A percentile compares a stretch with the other conserved stretches of the same genome.
These are phyloP conservation scores for Diaperis boleti DNA, from an alignment of 2,888 invertebrate species.

Conservation along the genomic window DNA sequence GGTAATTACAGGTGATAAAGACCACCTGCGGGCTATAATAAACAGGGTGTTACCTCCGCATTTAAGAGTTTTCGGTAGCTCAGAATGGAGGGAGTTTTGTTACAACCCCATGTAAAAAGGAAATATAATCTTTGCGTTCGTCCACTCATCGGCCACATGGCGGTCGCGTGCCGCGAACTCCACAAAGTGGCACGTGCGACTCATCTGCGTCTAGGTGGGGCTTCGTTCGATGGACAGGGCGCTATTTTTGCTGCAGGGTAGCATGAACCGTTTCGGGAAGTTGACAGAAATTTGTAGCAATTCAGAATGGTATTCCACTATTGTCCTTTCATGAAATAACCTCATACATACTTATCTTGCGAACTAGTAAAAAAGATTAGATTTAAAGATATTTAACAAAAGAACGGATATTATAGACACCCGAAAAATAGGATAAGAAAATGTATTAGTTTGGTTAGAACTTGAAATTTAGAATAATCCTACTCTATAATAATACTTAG, in stretches of 20 bases:
- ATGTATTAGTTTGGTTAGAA: too few species aligned
- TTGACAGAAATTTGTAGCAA: background rate
- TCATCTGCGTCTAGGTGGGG: conserved; percentile 54
- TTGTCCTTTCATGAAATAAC: too few species aligned
- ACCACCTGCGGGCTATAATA: conserved; percentile 45
- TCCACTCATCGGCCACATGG: conserved; percentile 60
- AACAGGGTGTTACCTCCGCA: conserved; percentile 17
- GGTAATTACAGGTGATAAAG: conserved; percentile 49
- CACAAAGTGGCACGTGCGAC: conserved; percentile 61
- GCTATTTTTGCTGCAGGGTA: conserved; percentile 19
- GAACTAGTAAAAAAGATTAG: too few species aligned
- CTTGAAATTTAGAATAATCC: too few species aligned
- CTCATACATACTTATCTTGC: too few species aligned
- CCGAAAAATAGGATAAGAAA: too few species aligned
- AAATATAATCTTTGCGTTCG: conserved; percentile 38
- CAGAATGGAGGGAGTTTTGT: background rate
- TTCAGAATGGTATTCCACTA: too few species aligned
- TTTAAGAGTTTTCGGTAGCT: conserved; percentile 15
- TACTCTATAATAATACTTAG: too few species aligned
- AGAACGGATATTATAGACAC: too few species aligned
- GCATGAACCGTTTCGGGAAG: background rate
- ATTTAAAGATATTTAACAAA: too few species aligned
- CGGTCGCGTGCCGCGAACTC: conserved; percentile 63
- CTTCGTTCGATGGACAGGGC: conserved; percentile 45
- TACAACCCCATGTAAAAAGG: conserved; percentile 33